phyloP scores from a whole-genome alignment of 2,888 invertebrate species.

The Parnassius apollo region DNA sequence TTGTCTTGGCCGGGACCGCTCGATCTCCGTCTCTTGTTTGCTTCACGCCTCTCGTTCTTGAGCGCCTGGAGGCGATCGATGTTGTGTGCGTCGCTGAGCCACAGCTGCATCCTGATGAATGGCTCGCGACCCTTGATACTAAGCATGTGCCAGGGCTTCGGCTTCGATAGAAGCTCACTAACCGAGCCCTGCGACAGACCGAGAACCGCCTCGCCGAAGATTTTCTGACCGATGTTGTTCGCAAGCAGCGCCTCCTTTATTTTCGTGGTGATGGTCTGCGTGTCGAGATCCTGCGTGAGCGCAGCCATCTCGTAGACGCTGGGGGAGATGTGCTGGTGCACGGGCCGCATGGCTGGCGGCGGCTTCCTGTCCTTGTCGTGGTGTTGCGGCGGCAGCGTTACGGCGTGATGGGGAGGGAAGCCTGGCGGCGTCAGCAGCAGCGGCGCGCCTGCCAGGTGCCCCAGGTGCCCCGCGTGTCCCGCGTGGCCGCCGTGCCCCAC shows the following conservation, averaged over 20 bases:
- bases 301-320: constrained; percentile 99
- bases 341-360: constrained; percentile 79
- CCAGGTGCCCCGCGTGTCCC: constrained; percentile 56
- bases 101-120: constrained; percentile 97
- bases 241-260: constrained; percentile 98
- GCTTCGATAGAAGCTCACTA: constrained; percentile 97
- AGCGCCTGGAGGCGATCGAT: constrained; percentile 95
- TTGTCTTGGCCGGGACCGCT: constrained; percentile 92
- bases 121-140: constrained; percentile 98
- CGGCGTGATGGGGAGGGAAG: constrained; percentile 87
- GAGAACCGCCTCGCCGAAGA: constrained; percentile 98
- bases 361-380: constrained; percentile 82
- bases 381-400: constrained; percentile 84
- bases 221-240: constrained; percentile 98
- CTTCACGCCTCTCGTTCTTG: constrained; percentile 94
- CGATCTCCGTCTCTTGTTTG: constrained; percentile 93
- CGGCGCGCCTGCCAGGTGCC: constrained; percentile 50
- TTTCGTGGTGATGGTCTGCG: constrained; percentile 96
- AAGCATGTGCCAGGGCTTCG: constrained; percentile 99
- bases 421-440: constrained; percentile 89
- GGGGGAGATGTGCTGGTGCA: constrained; percentile 94
- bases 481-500: constrained; percentile 63
- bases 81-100: constrained; percentile 97
- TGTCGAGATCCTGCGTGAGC: constrained; percentile 96
- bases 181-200: constrained; percentile 98